A percentile compares a stretch with the other conserved stretches of the same genome.
phyloP scores from a whole-genome alignment of 2,113 vertebrate species.

The Dendropsophus ebraccatus region DNA sequence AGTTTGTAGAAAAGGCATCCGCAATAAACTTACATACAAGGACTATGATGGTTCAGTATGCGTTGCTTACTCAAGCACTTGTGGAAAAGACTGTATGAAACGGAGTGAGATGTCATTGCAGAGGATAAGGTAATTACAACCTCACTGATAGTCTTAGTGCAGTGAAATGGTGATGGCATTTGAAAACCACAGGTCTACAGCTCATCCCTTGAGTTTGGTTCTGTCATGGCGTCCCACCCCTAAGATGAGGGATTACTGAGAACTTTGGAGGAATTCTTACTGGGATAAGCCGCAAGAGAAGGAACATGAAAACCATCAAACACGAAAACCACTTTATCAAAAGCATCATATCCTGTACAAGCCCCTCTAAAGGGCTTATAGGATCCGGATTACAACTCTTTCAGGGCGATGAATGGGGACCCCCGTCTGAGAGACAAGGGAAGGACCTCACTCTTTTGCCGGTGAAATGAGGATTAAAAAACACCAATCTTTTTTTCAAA shows the following conservation, averaged over 20 bases:
- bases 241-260: constrained; percentile 57
- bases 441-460: constrained; percentile 58
- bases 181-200: constrained; percentile 45
- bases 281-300: constrained; percentile 57
- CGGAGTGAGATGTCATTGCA: not conserved
- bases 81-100: not conserved
- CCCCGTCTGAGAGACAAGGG: constrained; percentile 48
- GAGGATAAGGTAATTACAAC: constrained; percentile 33
- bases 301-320: constrained; percentile 60
- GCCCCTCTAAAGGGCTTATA: constrained; percentile 59
- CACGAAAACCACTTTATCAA: constrained; percentile 59
- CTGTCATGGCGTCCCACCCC: constrained; percentile 56
- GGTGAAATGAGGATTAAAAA: constrained; percentile 56
- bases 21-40: no score
- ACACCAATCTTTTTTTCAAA: constrained; percentile 56
- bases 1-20: not conserved
- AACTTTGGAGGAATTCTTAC: constrained; percentile 59
- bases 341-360: constrained; percentile 61
- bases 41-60: not conserved
- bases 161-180: constrained; percentile 51
- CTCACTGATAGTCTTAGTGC: not conserved
- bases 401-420: constrained; percentile 57
- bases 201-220: constrained; percentile 50
- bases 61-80: not conserved
- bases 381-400: constrained; percentile 61